Percentiles rank a stretch among this genome's conserved stretches.
Conservation (phyloP, 2,797 vertebrate species). For the Trichosurus vulpecula region DNA sequence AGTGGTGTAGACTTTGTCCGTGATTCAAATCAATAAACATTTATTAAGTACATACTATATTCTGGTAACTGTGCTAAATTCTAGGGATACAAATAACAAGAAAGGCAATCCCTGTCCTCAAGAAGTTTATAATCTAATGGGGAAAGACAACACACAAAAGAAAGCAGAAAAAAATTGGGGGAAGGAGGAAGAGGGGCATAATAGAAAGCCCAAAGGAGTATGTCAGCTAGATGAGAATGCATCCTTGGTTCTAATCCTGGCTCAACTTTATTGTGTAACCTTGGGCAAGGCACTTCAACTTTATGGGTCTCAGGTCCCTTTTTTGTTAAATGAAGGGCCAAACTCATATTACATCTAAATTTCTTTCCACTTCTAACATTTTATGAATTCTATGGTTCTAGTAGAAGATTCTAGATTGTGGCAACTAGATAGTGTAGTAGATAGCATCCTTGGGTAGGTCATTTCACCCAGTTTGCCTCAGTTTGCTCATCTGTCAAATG, state of each 20-base stretch:
- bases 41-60: not conserved
- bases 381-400: not conserved
- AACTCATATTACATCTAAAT: not conserved
- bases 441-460: not conserved
- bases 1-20: not conserved
- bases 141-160: not conserved
- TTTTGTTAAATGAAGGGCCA: not conserved
- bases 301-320: not conserved
- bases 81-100: not conserved
- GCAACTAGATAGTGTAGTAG: not conserved
- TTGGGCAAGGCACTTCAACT: not conserved
- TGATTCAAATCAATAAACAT: not conserved
- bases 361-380: not conserved
- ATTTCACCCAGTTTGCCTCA: not conserved
- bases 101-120: not conserved
- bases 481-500: not conserved
- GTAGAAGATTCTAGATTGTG: not conserved
- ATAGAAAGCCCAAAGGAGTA: not conserved
- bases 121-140: not conserved
- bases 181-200: accelerated
- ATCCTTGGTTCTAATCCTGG: not conserved
- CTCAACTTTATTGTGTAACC: not conserved
- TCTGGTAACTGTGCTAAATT: not conserved
- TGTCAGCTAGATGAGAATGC: not conserved
- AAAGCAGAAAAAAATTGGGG: not conserved